Percentiles rank a stretch among this genome's conserved stretches.
These are phyloP conservation scores for Leucophora obtusa DNA, from an alignment of 2,888 invertebrate genomes.

Conservation along the genomic window DNA sequence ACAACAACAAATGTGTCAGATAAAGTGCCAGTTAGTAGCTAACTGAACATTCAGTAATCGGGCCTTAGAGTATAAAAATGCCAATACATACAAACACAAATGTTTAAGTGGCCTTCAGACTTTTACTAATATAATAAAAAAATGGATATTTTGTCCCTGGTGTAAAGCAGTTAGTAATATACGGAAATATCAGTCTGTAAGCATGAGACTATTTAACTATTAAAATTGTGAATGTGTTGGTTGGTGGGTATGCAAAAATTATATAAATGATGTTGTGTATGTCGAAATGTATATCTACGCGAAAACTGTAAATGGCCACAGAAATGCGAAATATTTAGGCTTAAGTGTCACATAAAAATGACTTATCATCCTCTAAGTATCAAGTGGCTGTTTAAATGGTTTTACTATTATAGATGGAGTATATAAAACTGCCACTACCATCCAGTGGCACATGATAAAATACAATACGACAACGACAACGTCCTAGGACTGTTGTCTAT, in stretches of 20 bases:
- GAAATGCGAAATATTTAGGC: constrained; percentile 73
- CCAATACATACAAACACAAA: not conserved
- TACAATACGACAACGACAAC: not conserved
- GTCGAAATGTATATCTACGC: constrained; percentile 22
- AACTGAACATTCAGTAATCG: too few relatives aligned
- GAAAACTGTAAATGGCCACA: constrained; percentile 69
- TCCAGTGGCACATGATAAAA: not conserved
- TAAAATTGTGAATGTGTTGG: constrained; percentile 6
- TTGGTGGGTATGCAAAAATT: constrained; percentile 17
- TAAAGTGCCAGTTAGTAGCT: too few relatives aligned
- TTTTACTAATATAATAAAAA: constrained; percentile 18
- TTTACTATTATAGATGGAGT: not conserved
- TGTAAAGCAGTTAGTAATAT: constrained; percentile 4
- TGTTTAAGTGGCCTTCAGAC: constrained; percentile 39
- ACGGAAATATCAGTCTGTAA: constrained; percentile 9
- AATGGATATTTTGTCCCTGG: constrained; percentile 51
- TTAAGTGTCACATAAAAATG: constrained; percentile 77
- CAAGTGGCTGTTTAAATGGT: constrained; percentile 70
- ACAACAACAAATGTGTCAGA: too few relatives aligned
- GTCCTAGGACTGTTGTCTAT: not conserved
- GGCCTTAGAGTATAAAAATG: not conserved
- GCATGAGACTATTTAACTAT: not conserved
- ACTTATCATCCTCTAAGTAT: constrained; percentile 74
- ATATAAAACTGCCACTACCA: constrained; percentile 54
- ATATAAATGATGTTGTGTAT: constrained; percentile 12